Evolutionary conservation across 1,140 invertebrate species (phyloP).

Genomic region (Piezodorus guildinii): DNA sequence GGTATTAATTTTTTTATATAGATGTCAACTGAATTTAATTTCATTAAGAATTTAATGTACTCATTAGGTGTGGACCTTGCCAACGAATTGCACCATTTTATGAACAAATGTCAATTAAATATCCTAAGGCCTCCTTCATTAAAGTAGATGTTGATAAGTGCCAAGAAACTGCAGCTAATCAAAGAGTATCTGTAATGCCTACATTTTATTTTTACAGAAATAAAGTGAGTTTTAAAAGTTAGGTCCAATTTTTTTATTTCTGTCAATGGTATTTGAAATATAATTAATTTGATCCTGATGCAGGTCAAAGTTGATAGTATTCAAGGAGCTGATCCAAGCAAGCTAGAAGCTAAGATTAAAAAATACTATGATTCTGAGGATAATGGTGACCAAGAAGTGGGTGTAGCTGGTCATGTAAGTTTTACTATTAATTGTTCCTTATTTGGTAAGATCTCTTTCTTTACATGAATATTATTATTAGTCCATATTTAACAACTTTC

Average conservation of each 20-base stretch:
- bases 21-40: too few species aligned
- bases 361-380: constrained; percentile 70
- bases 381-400: constrained; percentile 44
- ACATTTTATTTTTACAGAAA: constrained; percentile 95
- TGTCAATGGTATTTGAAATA: neutral
- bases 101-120: constrained; percentile 71
- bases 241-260: neutral
- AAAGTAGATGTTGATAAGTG: constrained; percentile 92
- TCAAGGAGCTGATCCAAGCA: constrained; percentile 69
- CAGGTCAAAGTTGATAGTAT: constrained; percentile 65
- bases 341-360: constrained; percentile 78
- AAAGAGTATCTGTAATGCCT: constrained; percentile 91
- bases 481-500: too few species aligned
- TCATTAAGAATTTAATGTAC: constrained; percentile 18
- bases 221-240: constrained; percentile 38
- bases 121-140: constrained; percentile 79
- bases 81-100: constrained; percentile 83
- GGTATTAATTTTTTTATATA: too few species aligned
- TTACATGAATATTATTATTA: too few species aligned
- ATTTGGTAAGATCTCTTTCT: too few species aligned
- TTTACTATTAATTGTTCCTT: too few species aligned
- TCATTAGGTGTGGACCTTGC: constrained; percentile 83
- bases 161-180: constrained; percentile 65
- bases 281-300: neutral
- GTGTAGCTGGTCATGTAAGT: constrained; percentile 67